Percentiles rank a stretch among this genome's conserved stretches.
These are phyloP conservation scores for Solenopsis invicta DNA, from an alignment of 1,140 invertebrate species.

Conservation along the genomic window DNA sequence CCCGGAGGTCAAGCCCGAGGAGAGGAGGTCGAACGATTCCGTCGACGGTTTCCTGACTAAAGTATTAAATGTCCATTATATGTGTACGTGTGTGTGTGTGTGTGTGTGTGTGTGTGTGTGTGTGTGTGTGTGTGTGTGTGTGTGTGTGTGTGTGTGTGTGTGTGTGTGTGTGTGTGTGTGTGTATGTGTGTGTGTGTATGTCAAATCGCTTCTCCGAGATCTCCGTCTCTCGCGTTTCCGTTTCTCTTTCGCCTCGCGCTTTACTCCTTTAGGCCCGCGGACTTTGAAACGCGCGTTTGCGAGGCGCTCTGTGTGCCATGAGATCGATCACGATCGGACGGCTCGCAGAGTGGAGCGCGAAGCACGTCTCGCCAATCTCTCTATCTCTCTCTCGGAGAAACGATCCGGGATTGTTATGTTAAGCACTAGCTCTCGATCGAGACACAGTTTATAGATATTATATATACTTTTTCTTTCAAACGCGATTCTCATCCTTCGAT, in stretches of 20 bases:
- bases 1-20: constrained; percentile 48
- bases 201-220: constrained; percentile 70
- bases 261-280: constrained; percentile 44
- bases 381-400: constrained; percentile 70
- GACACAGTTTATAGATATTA: constrained; percentile 73
- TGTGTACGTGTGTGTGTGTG: constrained; percentile 2
- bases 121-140: neutral
- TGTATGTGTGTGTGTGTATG: neutral
- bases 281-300: neutral
- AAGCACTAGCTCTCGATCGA: constrained; percentile 72
- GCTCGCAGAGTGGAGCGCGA: neutral
- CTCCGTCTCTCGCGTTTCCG: neutral
- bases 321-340: neutral
- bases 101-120: neutral
- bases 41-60: constrained; percentile 70
- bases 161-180: neutral
- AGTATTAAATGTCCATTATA: constrained; percentile 75
- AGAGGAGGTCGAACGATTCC: constrained; percentile 64
- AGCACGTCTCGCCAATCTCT: neutral
- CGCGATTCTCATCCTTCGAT: constrained; percentile 70
- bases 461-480: constrained; percentile 64
- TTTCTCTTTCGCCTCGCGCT: constrained; percentile 21
- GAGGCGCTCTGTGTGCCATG: neutral
- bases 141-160: neutral
- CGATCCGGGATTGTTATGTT: constrained; percentile 65